Evolutionary conservation across 2,113 vertebrate species (phyloP).

Genomic region (Gambusia affinis): DNA sequence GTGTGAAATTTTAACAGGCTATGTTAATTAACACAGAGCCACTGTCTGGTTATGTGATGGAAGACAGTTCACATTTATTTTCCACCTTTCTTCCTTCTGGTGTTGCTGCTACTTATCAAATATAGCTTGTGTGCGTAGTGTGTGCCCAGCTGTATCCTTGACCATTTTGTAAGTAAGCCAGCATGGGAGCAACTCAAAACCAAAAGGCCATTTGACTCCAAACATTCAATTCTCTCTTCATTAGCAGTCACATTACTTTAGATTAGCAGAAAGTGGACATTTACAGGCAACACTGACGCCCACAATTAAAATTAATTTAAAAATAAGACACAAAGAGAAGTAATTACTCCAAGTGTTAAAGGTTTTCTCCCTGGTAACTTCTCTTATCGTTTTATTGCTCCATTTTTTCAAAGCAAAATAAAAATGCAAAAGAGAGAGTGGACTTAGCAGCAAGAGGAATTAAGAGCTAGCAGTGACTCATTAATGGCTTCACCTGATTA

Average conservation of each 20-base stretch:
- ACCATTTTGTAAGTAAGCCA: conserved; percentile 63
- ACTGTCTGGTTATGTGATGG: background rate
- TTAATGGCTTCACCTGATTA: conserved; percentile 81
- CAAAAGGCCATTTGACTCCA: conserved; percentile 63
- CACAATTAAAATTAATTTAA: conserved; percentile 80
- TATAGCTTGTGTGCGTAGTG: conserved; percentile 21
- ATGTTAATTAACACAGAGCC: background rate
- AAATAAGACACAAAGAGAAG: conserved; percentile 75
- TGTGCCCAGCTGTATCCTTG: conserved; percentile 62
- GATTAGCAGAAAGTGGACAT: conserved; percentile 76
- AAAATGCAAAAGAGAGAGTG: conserved; percentile 64
- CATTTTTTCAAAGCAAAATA: conserved; percentile 60
- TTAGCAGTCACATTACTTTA: conserved; percentile 76
- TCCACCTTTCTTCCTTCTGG: background rate
- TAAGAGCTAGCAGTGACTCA: conserved; percentile 69
- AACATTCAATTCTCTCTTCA: conserved; percentile 72
- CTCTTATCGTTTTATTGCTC: conserved; percentile 76
- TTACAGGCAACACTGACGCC: conserved; percentile 70
- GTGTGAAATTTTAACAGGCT: background rate
- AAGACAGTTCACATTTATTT: background rate
- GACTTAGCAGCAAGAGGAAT: conserved; percentile 66
- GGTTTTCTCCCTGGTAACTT: conserved; percentile 76
- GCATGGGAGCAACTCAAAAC: conserved; percentile 39
- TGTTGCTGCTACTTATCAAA: background rate
- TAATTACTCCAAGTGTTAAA: conserved; percentile 77